Base-by-base conservation (phyloP, 1,140 invertebrate species). In the Camponotus pennsylvanicus region DNA sequence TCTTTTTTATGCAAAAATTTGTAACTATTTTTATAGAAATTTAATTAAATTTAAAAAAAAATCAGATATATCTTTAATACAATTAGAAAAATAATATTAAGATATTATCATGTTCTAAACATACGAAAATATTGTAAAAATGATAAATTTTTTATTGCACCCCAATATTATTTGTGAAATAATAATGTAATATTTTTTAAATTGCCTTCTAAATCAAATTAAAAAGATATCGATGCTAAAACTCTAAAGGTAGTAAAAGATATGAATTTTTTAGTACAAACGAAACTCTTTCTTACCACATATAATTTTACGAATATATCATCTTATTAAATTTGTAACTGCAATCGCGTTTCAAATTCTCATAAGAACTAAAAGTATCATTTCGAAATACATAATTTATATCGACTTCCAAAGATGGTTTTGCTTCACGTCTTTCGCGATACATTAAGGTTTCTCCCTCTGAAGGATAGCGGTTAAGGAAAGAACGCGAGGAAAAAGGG, bases 261-360 rank as follows among this genome's bases (percentile, higher is more conserved):
- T 34, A 37, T 57, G 9, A 77, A 63, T 45, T 77, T 63, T 45
- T 42, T 59, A 15, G 1, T 45, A 45, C 42, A 45, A 40, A 21
- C 3, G 18, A 61, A 6, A 52, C 66, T 21, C 32, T 63, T 21
- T 13, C 42, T 32, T 61, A 13, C 11, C 2, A 27, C 1, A 27
- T 76, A 45, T 32, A 49, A 45, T 64, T 64, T 78, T n/a, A 34
- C 32, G 15, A 45, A 18, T 21, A 32, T 42, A 45, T 76, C 13
- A 13, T 59, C 21, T n/a, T 37, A 49, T 70, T 70, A 32, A 49
- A 70, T 27, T 49, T 32, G n/a, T 21, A 13, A 32, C 21, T 27
- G 21, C 57, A 67, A 67, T 42, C 64, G 40, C 64, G n/a, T 49
- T 49, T 78, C 37, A 21, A 27, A 11, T 9, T 78, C n/a, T 37